Conservation (phyloP, 2,888 invertebrate genomes). For the Choreutis nemorana region DNA sequence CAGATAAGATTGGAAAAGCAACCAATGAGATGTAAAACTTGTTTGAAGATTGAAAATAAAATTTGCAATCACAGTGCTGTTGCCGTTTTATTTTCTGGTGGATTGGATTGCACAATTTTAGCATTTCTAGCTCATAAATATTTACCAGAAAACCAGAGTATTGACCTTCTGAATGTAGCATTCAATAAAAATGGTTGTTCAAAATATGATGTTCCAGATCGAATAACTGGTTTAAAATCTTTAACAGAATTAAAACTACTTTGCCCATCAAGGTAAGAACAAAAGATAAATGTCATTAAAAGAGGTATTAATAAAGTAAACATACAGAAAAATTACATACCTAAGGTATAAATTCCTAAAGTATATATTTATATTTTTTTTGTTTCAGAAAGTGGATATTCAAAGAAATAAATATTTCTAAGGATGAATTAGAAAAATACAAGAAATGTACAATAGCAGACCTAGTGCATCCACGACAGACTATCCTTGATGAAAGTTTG, state of each 20-base stretch:
- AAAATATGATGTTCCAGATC: conserved; percentile 82
- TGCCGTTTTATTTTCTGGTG: conserved; percentile 93
- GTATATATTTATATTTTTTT: not conserved
- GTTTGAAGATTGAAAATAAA: conserved; percentile 32
- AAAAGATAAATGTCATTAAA: not conserved
- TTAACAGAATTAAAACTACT: conserved; percentile 71
- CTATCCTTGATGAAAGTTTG: conserved; percentile 94
- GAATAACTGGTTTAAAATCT: conserved; percentile 79
- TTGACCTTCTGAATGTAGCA: conserved; percentile 95
- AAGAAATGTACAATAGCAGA: conserved; percentile 71
- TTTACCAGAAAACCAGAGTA: conserved; percentile 69
- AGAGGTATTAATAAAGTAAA: not conserved
- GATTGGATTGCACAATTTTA: conserved; percentile 93
- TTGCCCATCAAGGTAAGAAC: conserved; percentile 67
- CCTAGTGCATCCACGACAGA: conserved; percentile 84
- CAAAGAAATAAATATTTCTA: conserved; percentile 78
- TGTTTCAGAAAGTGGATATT: conserved; percentile 80
- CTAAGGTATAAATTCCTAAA: too few species aligned
- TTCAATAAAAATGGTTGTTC: conserved; percentile 68
- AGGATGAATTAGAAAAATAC: conserved; percentile 67
- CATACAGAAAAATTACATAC: too few species aligned
- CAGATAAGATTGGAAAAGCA: conserved; percentile 67
- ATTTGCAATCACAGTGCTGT: conserved; percentile 71
- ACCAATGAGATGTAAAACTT: conserved; percentile 69
- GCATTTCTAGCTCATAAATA: conserved; percentile 80